phyloP scores from a whole-genome alignment of 2,797 vertebrate species.

The Acanthurus leucopareius region DNA sequence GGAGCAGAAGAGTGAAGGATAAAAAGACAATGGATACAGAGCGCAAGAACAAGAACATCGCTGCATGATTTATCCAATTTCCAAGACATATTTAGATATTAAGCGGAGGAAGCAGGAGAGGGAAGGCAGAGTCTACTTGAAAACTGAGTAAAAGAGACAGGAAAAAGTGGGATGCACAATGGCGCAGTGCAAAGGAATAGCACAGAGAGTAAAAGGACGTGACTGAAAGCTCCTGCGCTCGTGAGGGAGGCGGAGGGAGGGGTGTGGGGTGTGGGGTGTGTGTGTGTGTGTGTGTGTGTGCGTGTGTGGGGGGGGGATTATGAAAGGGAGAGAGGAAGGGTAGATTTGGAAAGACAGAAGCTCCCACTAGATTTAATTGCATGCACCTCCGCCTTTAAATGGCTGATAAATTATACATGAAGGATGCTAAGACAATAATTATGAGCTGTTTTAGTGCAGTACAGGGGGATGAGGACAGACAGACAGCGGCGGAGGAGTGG shows the following conservation, averaged over 20 bases:
- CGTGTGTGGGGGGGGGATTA: neutral
- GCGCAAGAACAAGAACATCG: slow-evolving; percentile 60
- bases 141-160: slow-evolving; percentile 62
- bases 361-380: slow-evolving; percentile 83
- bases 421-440: slow-evolving; percentile 84
- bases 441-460: slow-evolving; percentile 79
- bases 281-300: no score
- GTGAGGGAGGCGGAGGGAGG: slow-evolving; percentile 1
- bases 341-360: slow-evolving; percentile 75
- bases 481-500: slow-evolving; percentile 60
- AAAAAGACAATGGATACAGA: slow-evolving; percentile 69
- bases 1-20: slow-evolving; percentile 73
- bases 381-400: slow-evolving; percentile 84
- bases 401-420: slow-evolving; percentile 86
- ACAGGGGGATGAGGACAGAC: slow-evolving; percentile 58
- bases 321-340: slow-evolving; percentile 50
- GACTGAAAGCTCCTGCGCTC: slow-evolving; percentile 51
- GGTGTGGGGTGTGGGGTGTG: neutral
- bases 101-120: slow-evolving; percentile 40
- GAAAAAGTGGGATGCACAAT: slow-evolving; percentile 52
- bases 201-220: slow-evolving; percentile 52
- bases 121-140: slow-evolving; percentile 45
- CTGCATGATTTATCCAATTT: slow-evolving; percentile 71
- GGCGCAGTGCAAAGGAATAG: slow-evolving; percentile 41
- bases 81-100: slow-evolving; percentile 75